phyloP scores from a whole-genome alignment of 2,113 vertebrate genomes.

The Lophochroa leadbeateri region DNA sequence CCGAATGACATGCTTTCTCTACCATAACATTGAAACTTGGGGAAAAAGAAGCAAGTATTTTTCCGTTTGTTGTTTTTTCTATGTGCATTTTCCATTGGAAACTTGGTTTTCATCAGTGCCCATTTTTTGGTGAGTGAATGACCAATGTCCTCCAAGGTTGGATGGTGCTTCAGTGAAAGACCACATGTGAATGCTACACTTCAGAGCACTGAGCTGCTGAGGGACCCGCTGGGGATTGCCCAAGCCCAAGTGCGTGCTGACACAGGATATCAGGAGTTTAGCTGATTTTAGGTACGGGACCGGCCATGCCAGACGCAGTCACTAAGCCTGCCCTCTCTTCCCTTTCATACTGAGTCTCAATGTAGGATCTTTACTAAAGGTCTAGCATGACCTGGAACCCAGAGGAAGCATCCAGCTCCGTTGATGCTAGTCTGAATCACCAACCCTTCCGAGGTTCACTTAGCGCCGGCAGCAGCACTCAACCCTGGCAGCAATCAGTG shows the following conservation, averaged over 20 bases:
- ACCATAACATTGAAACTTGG: neutral
- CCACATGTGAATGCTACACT: neutral
- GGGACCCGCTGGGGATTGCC: neutral
- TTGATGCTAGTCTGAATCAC: constrained; percentile 38
- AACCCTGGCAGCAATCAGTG: constrained; percentile 20
- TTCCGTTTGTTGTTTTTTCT: neutral
- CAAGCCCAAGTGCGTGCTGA: neutral
- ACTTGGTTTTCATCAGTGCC: neutral
- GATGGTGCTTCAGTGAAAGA: neutral
- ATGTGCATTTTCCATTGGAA: neutral
- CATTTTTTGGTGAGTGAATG: neutral
- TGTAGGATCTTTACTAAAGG: constrained; percentile 18
- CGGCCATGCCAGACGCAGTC: neutral
- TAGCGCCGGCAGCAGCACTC: constrained; percentile 11
- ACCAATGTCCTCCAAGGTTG: neutral
- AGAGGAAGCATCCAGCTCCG: constrained; percentile 7
- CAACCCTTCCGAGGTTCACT: constrained; percentile 12
- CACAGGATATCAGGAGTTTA: neutral
- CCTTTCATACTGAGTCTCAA: neutral
- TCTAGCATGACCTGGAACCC: neutral
- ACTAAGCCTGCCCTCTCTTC: neutral
- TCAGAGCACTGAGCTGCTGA: neutral
- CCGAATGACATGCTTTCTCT: neutral
- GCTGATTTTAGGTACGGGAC: neutral
- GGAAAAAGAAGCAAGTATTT: neutral